Evolutionary conservation across 1,140 invertebrate genomes (phyloP).

Genomic region (Aphelenchoides fujianensis): DNA sequence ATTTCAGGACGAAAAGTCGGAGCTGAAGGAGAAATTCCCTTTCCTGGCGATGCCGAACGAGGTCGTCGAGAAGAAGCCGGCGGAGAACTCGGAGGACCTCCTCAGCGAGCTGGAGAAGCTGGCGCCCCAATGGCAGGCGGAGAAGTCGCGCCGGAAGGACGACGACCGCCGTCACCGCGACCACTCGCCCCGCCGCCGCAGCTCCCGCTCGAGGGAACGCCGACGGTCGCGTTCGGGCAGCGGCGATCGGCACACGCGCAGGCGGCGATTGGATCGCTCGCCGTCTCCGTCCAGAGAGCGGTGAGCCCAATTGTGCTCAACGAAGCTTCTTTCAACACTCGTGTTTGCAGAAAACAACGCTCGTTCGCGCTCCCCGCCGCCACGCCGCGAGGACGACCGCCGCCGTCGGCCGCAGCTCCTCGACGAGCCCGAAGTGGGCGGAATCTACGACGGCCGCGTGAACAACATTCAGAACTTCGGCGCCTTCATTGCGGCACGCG

Average conservation of each 20-base stretch:
- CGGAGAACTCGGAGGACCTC: slow-evolving; percentile 1
- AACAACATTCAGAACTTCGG: slow-evolving; percentile 94
- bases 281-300: neutral
- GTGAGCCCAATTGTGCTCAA: too few relatives aligned
- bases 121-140: slow-evolving; percentile 25
- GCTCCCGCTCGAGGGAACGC: slow-evolving; percentile 18
- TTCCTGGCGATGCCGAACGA: slow-evolving; percentile 81
- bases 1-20: slow-evolving; percentile 63
- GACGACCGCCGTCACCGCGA: slow-evolving; percentile 12
- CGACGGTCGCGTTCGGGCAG: slow-evolving; percentile 30
- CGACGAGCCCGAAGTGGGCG: slow-evolving; percentile 64
- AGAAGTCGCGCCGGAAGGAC: slow-evolving; percentile 22
- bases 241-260: slow-evolving; percentile 16
- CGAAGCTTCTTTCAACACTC: neutral
- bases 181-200: neutral
- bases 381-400: slow-evolving; percentile 45
- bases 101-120: slow-evolving; percentile 36
- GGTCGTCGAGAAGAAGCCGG: neutral
- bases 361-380: slow-evolving; percentile 55
- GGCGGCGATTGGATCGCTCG: too few relatives aligned
- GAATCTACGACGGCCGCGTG: slow-evolving; percentile 89
- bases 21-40: slow-evolving; percentile 77
- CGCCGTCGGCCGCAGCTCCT: slow-evolving; percentile 62
- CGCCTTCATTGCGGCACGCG: slow-evolving; percentile 79
- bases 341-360: slow-evolving; percentile 38